These are phyloP conservation scores for Nycticryphes semicollaris DNA, from an alignment of 2,113 vertebrate genomes.

Conservation along the genomic window DNA sequence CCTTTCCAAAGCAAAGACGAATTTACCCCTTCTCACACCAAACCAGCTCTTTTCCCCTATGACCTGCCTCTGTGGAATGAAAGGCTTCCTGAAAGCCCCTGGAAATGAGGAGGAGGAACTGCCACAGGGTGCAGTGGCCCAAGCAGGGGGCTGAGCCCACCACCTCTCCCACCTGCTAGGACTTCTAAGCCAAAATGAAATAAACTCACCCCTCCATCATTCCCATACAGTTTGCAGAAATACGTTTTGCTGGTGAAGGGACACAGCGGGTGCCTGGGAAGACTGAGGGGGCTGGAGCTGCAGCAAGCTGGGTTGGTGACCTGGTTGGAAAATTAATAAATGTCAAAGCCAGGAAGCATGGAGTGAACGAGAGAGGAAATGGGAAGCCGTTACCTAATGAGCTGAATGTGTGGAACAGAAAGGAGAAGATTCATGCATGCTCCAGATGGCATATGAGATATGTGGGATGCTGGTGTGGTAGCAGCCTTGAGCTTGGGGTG, in stretches of 20 bases:
- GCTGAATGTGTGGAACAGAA: neutral
- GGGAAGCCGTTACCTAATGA: neutral
- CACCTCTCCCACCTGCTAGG: neutral
- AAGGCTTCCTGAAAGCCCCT: neutral
- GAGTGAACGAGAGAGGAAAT: neutral
- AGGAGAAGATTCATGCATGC: accelerated
- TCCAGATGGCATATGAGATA: neutral
- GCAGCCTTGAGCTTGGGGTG: neutral
- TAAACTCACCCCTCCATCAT: neutral
- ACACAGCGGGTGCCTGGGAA: neutral
- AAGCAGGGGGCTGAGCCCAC: neutral
- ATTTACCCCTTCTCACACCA: neutral
- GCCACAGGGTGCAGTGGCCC: neutral
- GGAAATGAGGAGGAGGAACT: neutral
- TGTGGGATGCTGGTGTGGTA: neutral
- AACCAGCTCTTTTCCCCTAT: neutral
- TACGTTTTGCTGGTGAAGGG: neutral
- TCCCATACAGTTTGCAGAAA: neutral
- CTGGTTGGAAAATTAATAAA: neutral
- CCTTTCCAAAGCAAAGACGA: neutral
- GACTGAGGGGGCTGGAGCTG: accelerated
- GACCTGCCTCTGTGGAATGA: accelerated
- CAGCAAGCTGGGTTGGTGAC: neutral
- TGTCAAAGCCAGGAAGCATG: neutral
- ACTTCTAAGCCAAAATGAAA: neutral